Evolutionary conservation across 2,797 vertebrate species (phyloP), one percentile per base, ranked within the genome.

Genomic region (Nothura maculosa): DNA sequence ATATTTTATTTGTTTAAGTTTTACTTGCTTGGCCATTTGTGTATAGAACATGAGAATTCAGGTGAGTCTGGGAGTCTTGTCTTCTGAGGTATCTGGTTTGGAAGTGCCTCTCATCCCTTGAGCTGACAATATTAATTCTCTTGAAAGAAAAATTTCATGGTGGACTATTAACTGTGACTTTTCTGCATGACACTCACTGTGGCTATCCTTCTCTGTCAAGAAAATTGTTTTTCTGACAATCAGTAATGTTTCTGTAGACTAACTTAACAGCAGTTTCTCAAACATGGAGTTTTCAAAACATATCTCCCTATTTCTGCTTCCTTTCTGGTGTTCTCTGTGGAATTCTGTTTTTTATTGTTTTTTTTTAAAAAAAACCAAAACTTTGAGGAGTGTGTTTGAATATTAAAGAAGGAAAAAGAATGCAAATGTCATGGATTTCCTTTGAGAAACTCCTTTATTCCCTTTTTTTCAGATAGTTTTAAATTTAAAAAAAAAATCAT

Each of bases 201-300:
- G 73, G 21, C 42, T 89, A 22, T 32, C 21, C 17, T 86, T 10
- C 58, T n/a, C 90, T 93, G 68, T 87, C 76, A 96, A 92, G 50
- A 92, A 89, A 93, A 96, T 82, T 0, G 77, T 55, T 90, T 94
- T 66, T 94, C 85, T 96, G 83, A 87, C 84, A 89, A 80, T 89
- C 79, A 75, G 40, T 43, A 42, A 8, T 68, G 12, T 70, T 60
- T 75, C 73, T 91, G 66, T 22, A 67, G 83, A 70, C 19, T 19
- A 66, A 85, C 50, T 76, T 73, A 20, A 20, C 55, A 42, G 25
- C 30, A 64, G 15, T 48, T 38, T 50, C 42, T 83, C 52, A 91
- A 90, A 77, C 30, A 63, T 1, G 19, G n/a, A 14, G 76, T 89
- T 58, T 70, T 64, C 43, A 34, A 81, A 69, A 3, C 28, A 7